A percentile compares a stretch with the other conserved stretches of the same genome.
These are phyloP conservation scores for Morinoia aosen DNA, from an alignment of 2,888 invertebrate species.

Conservation along the genomic window DNA sequence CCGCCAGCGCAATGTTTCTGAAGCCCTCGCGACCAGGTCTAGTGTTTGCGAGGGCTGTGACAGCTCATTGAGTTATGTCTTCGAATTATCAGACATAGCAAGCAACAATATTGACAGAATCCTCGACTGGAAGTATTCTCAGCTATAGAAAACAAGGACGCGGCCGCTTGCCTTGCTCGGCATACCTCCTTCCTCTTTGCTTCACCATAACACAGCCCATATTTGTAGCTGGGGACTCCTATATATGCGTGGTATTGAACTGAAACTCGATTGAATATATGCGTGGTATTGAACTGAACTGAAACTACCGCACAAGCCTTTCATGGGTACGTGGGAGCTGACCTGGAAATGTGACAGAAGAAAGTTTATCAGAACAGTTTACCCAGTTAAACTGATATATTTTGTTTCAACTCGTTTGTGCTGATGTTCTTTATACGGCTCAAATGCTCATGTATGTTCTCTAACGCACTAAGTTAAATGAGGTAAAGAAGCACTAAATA, in stretches of 20 bases:
- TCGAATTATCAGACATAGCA: constrained; percentile 45
- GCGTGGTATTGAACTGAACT: background rate
- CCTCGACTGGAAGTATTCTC: constrained; percentile 18
- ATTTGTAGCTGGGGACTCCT: background rate
- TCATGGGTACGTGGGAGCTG: too few species aligned
- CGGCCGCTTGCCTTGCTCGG: background rate
- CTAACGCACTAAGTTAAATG: too few species aligned
- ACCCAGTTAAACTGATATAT: too few species aligned
- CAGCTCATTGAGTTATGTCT: constrained; percentile 51
- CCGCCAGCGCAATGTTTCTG: background rate
- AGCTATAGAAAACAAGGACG: background rate
- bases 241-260: background rate
- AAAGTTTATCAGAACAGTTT: too few species aligned
- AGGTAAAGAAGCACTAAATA: too few species aligned
- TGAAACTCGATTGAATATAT: too few species aligned
- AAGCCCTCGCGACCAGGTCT: background rate
- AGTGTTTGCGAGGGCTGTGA: constrained; percentile 19
- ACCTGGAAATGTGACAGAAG: too few species aligned
- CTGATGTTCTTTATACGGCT: too few species aligned
- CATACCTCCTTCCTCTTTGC: background rate
- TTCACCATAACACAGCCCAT: background rate
- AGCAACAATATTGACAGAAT: constrained; percentile 40
- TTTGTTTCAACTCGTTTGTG: too few species aligned
- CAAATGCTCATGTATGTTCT: too few species aligned
- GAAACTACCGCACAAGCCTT: background rate